phyloP scores from a whole-genome alignment of 92 coral and sea anemone species.

The Parazoanthus atlanticus region DNA sequence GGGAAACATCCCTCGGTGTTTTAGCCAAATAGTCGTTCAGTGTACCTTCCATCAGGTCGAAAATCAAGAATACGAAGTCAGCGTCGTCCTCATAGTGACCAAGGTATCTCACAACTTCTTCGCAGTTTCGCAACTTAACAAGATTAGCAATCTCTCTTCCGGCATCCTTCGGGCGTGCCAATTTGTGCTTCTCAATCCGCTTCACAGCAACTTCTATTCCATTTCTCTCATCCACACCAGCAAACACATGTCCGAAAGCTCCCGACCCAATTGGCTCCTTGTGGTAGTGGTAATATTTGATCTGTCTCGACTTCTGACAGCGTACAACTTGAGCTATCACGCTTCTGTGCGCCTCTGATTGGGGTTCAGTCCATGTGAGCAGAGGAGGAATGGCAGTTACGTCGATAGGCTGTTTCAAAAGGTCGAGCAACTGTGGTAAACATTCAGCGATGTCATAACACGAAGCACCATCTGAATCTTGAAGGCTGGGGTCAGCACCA shows the following conservation, averaged over 20 bases:
- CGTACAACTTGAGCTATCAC: not conserved
- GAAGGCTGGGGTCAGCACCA: constrained; percentile 4
- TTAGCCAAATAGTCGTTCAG: too few species aligned
- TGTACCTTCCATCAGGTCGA: too few species aligned
- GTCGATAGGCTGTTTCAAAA: not conserved
- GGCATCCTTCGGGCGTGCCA: not conserved
- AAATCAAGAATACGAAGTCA: too few species aligned
- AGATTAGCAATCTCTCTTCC: constrained; percentile 1
- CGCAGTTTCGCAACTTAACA: too few species aligned
- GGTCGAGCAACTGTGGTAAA: not conserved
- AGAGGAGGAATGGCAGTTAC: not conserved
- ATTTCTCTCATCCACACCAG: constrained; percentile 14
- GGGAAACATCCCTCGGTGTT: too few species aligned
- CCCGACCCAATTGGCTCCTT: constrained; percentile 8
- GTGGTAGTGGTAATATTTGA: not conserved
- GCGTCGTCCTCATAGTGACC: too few species aligned
- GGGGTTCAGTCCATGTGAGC: not conserved
- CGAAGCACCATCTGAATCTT: not conserved
- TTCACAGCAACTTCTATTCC: constrained; percentile 36
- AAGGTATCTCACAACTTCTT: too few species aligned
- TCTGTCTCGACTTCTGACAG: not conserved
- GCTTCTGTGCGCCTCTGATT: not conserved
- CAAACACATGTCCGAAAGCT: constrained; percentile 12
- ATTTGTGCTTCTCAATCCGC: constrained; percentile 20
- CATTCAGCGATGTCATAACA: not conserved